Evolutionary conservation across 2,888 invertebrate species (phyloP).

Genomic region (Rapana venosa): DNA sequence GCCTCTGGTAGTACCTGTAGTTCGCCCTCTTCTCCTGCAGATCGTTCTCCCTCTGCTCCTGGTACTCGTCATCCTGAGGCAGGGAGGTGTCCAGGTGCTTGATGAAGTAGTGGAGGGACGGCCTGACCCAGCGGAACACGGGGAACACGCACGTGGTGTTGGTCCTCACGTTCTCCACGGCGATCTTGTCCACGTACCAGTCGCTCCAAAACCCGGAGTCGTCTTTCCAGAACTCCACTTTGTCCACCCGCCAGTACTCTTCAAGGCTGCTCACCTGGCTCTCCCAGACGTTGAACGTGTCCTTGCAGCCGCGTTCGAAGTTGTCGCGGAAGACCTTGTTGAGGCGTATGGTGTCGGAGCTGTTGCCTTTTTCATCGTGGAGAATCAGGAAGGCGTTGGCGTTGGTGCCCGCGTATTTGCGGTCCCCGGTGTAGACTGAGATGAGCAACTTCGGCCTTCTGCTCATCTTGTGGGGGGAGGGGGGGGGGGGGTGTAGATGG

Average conservation of each 20-base stretch:
- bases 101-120: constrained; percentile 75
- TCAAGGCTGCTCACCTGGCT: constrained; percentile 50
- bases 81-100: constrained; percentile 77
- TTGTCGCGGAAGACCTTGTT: constrained; percentile 75
- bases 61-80: constrained; percentile 77
- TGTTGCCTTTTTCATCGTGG: constrained; percentile 74
- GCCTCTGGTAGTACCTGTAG: constrained; percentile 60
- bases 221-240: constrained; percentile 76
- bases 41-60: constrained; percentile 75
- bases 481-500: too few species aligned
- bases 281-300: constrained; percentile 61
- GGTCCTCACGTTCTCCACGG: constrained; percentile 67
- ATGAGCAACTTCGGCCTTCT: constrained; percentile 62
- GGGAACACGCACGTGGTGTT: constrained; percentile 75
- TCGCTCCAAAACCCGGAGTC: constrained; percentile 72
- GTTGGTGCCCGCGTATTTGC: constrained; percentile 78
- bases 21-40: constrained; percentile 73
- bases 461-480: background rate
- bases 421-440: constrained; percentile 79
- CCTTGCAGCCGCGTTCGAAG: constrained; percentile 67
- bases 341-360: constrained; percentile 73
- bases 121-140: constrained; percentile 78
- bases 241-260: constrained; percentile 50
- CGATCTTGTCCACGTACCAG: constrained; percentile 77
- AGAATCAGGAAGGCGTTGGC: constrained; percentile 78